phyloP scores from a whole-genome alignment of 2,113 vertebrate genomes.

The Puma concolor region DNA sequence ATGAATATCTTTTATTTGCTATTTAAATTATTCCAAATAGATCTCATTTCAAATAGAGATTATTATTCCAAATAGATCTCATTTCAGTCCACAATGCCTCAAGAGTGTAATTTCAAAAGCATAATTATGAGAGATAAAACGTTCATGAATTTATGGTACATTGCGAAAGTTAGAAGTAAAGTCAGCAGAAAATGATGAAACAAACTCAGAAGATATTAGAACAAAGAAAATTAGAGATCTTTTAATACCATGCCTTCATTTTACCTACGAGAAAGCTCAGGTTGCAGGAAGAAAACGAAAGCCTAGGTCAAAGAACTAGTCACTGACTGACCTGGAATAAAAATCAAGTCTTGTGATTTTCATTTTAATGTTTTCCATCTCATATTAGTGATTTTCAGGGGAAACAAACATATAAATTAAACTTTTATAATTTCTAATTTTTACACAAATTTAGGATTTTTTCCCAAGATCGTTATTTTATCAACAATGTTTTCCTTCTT shows the following conservation, averaged over 20 bases:
- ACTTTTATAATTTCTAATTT: not conserved
- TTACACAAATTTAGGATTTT: not conserved
- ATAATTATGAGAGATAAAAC: not conserved
- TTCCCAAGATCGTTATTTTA: not conserved
- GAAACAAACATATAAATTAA: not conserved
- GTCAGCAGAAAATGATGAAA: not conserved
- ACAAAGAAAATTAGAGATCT: not conserved
- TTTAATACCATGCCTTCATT: not conserved
- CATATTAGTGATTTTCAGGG: not conserved
- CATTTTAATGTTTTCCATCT: not conserved
- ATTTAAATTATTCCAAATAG: slow-evolving; percentile 7
- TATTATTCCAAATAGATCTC: not conserved
- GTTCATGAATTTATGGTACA: not conserved
- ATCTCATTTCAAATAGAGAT: not conserved
- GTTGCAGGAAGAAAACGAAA: not conserved
- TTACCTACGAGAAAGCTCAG: not conserved
- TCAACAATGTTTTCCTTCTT: not conserved
- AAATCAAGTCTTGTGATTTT: not conserved
- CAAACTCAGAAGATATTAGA: not conserved
- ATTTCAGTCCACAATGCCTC: not conserved
- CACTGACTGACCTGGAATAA: not conserved
- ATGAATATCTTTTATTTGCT: not conserved
- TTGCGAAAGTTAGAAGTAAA: not conserved
- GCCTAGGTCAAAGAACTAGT: not conserved
- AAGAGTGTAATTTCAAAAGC: not conserved